phyloP scores from a whole-genome alignment of 2,888 invertebrate species.

The Eucera pruinosa region DNA sequence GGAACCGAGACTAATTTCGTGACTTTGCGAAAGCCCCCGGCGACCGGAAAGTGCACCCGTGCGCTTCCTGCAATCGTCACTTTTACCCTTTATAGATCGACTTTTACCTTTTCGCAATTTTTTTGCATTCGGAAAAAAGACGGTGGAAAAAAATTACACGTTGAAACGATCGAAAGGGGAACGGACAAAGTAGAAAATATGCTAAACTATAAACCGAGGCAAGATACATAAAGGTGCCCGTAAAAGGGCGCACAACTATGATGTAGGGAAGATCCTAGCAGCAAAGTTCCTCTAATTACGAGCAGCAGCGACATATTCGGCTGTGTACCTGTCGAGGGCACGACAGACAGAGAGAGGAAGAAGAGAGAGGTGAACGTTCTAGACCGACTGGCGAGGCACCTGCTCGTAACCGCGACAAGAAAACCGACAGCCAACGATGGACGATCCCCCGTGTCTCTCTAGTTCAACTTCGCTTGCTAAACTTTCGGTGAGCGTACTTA shows the following conservation, averaged over 20 bases:
- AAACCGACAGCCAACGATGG: conserved; percentile 45
- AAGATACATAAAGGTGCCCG: neutral
- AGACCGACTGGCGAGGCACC: conserved; percentile 64
- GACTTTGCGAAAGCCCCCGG: conserved; percentile 81
- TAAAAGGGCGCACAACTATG: neutral
- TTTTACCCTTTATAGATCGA: conserved; percentile 49
- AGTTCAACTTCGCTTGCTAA: neutral
- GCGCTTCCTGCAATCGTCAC: conserved; percentile 39
- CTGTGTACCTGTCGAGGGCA: conserved; percentile 47
- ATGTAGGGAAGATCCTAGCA: conserved; percentile 3
- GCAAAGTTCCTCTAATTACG: conserved; percentile 58
- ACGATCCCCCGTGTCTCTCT: conserved; percentile 19
- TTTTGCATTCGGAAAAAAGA: neutral
- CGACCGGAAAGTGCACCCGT: conserved; percentile 31
- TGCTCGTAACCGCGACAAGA: conserved; percentile 66
- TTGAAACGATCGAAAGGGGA: neutral
- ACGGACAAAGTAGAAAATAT: neutral
- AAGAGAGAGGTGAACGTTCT: conserved; percentile 70
- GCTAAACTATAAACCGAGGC: neutral
- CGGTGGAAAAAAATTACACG: neutral
- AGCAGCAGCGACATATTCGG: conserved; percentile 60
- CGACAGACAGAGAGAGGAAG: conserved; percentile 31
- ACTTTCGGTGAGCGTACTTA: neutral
- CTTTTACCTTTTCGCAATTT: neutral
- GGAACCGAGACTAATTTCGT: conserved; percentile 84